These are phyloP conservation scores for Bedellia somnulentella DNA, from an alignment of 2,888 invertebrate species.

Conservation along the genomic window DNA sequence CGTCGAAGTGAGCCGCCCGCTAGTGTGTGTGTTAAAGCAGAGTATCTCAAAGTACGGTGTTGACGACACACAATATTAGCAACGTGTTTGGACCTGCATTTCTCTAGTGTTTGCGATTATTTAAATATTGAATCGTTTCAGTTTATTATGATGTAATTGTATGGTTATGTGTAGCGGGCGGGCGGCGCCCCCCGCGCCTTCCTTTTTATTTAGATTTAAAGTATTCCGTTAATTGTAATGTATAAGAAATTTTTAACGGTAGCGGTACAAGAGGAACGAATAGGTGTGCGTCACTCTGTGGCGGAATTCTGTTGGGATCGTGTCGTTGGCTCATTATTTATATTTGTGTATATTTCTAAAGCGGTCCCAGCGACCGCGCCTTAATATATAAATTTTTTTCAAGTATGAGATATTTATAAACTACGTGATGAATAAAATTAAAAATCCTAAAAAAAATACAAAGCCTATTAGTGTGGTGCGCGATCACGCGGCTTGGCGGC, in stretches of 20 bases:
- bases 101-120: slow-evolving; percentile 64
- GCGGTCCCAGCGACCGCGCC: slow-evolving; percentile 4
- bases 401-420: slow-evolving; percentile 57
- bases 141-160: slow-evolving; percentile 23
- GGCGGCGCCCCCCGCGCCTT: slow-evolving; percentile 16
- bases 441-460: slow-evolving; percentile 36
- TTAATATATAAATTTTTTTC: slow-evolving; percentile 56
- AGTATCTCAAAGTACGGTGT: slow-evolving; percentile 66
- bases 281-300: slow-evolving; percentile 50
- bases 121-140: slow-evolving; percentile 56
- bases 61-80: slow-evolving; percentile 64
- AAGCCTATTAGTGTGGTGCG: slow-evolving; percentile 6
- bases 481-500: background rate
- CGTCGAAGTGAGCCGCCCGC: slow-evolving; percentile 93
- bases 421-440: slow-evolving; percentile 51
- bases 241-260: slow-evolving; percentile 48
- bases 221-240: slow-evolving; percentile 60
- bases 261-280: slow-evolving; percentile 50
- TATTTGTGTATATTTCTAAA: slow-evolving; percentile 31
- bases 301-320: slow-evolving; percentile 32
- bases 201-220: slow-evolving; percentile 54
- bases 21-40: slow-evolving; percentile 62
- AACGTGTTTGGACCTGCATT: slow-evolving; percentile 64
- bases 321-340: slow-evolving; percentile 35
- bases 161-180: slow-evolving; percentile 14